Evolutionary conservation across 2,797 vertebrate species (phyloP).

Genomic region (Coluber constrictor): DNA sequence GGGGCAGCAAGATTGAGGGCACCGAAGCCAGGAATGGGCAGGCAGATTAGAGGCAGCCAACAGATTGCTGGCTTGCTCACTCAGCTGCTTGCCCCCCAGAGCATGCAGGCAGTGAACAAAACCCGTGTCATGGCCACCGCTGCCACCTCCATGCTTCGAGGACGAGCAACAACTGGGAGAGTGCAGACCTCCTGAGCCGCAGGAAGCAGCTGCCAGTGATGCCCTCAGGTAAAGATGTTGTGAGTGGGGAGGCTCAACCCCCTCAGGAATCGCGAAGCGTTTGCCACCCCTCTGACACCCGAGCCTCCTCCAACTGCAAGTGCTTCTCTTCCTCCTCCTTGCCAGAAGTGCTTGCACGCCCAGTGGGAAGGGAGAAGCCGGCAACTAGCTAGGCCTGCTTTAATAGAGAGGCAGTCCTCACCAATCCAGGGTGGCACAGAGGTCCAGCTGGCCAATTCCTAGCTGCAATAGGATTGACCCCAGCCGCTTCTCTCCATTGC

Average conservation of each 20-base stretch:
- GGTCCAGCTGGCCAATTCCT: background rate
- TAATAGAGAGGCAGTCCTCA: background rate
- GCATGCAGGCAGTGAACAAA: background rate
- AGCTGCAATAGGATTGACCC: no score
- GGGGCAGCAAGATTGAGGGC: background rate
- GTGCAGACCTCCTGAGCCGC: background rate
- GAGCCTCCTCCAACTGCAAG: background rate
- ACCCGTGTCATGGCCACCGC: slow-evolving; percentile 13
- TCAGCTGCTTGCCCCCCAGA: no score
- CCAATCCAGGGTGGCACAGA: background rate
- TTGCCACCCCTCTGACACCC: background rate
- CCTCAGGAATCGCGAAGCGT: no score
- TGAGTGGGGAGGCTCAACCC: background rate
- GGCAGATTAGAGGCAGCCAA: background rate
- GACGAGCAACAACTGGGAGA: background rate
- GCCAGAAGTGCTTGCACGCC: background rate
- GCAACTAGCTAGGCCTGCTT: background rate
- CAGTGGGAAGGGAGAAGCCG: no score
- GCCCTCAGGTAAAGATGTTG: background rate
- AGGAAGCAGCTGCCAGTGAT: background rate
- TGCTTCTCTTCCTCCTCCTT: background rate
- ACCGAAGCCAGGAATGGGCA: background rate
- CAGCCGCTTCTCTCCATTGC: no score
- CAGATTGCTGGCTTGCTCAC: background rate
- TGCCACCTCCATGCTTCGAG: background rate